Conservation (phyloP, 2,797 vertebrate genomes). For the Hypotaenidia philippensis region DNA sequence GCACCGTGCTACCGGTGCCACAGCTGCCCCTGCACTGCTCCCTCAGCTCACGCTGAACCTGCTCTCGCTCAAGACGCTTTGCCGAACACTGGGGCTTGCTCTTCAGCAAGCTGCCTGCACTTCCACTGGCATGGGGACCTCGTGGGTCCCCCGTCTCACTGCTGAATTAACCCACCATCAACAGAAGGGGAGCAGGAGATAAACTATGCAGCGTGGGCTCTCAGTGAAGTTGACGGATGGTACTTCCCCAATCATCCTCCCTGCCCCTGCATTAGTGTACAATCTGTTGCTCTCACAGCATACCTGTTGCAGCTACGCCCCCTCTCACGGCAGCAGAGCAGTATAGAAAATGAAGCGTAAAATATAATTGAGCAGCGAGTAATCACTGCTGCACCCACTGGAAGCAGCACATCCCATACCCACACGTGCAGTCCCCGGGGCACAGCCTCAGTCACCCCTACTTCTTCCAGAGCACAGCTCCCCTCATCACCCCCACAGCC, state of each 20-base stretch:
- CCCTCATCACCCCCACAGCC: not conserved
- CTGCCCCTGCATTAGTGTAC: fast-evolving
- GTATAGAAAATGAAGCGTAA: not conserved
- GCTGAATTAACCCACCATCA: not conserved
- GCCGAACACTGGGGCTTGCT: not conserved
- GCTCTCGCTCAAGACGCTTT: fast-evolving
- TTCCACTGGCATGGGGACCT: not conserved
- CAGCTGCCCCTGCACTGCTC: not conserved
- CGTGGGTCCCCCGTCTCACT: fast-evolving
- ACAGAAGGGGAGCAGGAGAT: not conserved
- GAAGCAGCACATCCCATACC: not conserved
- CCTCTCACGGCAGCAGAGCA: not conserved
- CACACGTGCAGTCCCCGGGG: fast-evolving
- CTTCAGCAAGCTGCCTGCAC: not conserved
- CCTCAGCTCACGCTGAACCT: fast-evolving
- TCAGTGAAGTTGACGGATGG: not conserved
- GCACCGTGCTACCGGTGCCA: fast-evolving
- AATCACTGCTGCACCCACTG: not conserved
- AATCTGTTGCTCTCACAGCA: not conserved
- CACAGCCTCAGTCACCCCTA: not conserved
- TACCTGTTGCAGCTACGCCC: not conserved
- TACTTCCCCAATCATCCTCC: fast-evolving
- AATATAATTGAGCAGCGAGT: not conserved
- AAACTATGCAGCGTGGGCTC: not conserved
- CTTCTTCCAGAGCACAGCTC: not conserved